Evolutionary conservation across 2,888 invertebrate species (phyloP), one percentile per base, ranked within the genome.

Genomic region (Drosophila percnosoma): DNA sequence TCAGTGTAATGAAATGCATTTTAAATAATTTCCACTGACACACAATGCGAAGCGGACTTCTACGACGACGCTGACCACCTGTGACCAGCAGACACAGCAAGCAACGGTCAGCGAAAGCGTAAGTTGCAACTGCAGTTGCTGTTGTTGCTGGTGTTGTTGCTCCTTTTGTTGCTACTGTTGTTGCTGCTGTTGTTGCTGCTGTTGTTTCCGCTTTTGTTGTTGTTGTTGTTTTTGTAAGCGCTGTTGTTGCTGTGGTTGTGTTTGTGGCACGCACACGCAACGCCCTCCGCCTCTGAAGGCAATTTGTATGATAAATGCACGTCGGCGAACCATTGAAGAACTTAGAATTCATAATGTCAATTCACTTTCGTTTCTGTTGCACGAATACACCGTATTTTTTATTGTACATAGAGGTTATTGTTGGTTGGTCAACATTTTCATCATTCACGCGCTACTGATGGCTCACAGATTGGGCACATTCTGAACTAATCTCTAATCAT

Each of bases 61-160:
- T 33, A 53, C 33, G 57, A 18, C 63, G 57, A 55, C 51, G 61
- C 36, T 65, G 68, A 83, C 82, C 87, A 84, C 82, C 89, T 81
- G 83, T 75, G 83, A 87, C 71, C 69, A 80, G 74, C 48, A 80
- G 45, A 62, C 69, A 36, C 58, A 83, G 72, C 61, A 71, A 53
- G 66, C 71, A 86, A 55, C 84, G 78, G 69, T 78, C 89, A 53
- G 87, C 84, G 89, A 87, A 84, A 88, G 80, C 72, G 83, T 70
- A 75, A 78, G 80, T 82, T 59, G 75, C 81, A 80, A 69, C 72
- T 58, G 83, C n/a, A 58, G 34, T 13, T 10, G 51, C 8, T 45
- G 38, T 15, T 45, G 54, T 40, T n/a, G 64, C 21, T 42, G 36
- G 8, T 34, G n/a, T 24, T 15, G 52, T 27, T 27, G 34, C 10